These are phyloP conservation scores for Ptilodon capucinus DNA, from an alignment of 2,888 invertebrate species.

Conservation along the genomic window DNA sequence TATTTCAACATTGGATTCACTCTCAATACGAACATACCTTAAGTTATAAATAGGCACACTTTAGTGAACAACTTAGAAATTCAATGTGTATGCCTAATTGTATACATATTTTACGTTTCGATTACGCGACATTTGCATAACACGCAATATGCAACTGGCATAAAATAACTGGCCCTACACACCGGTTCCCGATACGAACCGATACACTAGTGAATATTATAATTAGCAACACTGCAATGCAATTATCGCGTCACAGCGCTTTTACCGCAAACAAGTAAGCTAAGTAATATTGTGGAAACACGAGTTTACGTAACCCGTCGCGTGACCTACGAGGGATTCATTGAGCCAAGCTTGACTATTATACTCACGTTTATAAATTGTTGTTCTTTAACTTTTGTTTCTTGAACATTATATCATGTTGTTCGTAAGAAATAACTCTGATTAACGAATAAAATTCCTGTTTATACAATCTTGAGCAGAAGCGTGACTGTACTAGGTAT, in stretches of 20 bases:
- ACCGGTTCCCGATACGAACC: slow-evolving; percentile 50
- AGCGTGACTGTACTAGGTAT: too few relatives aligned
- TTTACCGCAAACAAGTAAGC: slow-evolving; percentile 70
- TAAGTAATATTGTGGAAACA: slow-evolving; percentile 60
- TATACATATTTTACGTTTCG: not conserved
- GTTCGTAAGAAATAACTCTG: too few relatives aligned
- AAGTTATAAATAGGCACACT: not conserved
- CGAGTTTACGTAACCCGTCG: slow-evolving; percentile 67
- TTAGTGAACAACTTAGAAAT: not conserved
- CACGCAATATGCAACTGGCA: slow-evolving; percentile 23
- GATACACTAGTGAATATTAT: slow-evolving; percentile 56
- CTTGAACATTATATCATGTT: too few relatives aligned
- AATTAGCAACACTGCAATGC: slow-evolving; percentile 67
- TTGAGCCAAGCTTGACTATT: slow-evolving; percentile 44
- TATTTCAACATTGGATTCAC: not conserved
- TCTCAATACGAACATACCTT: not conserved
- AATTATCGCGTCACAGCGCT: slow-evolving; percentile 70
- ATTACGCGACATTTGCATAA: not conserved
- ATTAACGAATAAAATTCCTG: too few relatives aligned
- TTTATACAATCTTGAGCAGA: too few relatives aligned
- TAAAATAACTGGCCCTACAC: slow-evolving; percentile 42
- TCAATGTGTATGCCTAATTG: too few relatives aligned
- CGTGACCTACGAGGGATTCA: slow-evolving; percentile 67
- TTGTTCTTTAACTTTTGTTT: too few relatives aligned
- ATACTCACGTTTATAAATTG: slow-evolving; percentile 22